phyloP scores from a whole-genome alignment of 1,140 invertebrate species.

The Drosophila pallidifrons region DNA sequence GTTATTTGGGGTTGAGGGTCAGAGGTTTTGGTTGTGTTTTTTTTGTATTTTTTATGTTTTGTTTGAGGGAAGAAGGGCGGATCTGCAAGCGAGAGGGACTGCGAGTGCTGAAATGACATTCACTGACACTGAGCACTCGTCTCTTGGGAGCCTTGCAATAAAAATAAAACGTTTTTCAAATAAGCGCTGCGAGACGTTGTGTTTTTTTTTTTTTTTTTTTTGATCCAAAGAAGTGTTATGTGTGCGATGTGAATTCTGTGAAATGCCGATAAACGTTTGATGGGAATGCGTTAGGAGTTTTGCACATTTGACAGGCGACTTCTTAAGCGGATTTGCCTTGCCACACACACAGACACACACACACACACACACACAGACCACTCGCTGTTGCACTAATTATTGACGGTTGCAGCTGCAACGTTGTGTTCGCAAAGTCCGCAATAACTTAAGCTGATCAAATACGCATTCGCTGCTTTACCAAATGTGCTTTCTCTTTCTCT shows the following conservation, averaged over 20 bases:
- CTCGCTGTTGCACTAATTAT: constrained; percentile 1
- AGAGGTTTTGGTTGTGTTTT: neutral
- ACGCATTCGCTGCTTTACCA: too few species aligned
- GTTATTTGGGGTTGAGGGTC: neutral
- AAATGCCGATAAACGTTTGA: constrained; percentile 50
- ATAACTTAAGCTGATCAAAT: neutral
- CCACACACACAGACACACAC: constrained; percentile 6
- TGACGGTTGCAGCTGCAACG: neutral
- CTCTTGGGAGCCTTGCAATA: constrained; percentile 73
- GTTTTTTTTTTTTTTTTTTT: neutral
- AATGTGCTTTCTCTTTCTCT: too few species aligned
- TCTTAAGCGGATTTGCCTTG: constrained; percentile 19
- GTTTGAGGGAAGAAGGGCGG: neutral
- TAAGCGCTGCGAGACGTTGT: constrained; percentile 64
- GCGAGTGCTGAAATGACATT: constrained; percentile 71
- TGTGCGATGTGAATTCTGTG: constrained; percentile 29
- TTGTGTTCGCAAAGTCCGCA: neutral
- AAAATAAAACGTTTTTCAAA: constrained; percentile 83
- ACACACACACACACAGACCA: neutral
- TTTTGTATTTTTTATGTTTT: neutral
- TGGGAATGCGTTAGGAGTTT: constrained; percentile 22
- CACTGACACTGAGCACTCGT: constrained; percentile 80
- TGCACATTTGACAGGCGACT: constrained; percentile 33
- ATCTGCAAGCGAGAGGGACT: constrained; percentile 5
- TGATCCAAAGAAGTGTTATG: neutral